phyloP scores from a whole-genome alignment of 2,113 vertebrate genomes.

The Scolopax mira region DNA sequence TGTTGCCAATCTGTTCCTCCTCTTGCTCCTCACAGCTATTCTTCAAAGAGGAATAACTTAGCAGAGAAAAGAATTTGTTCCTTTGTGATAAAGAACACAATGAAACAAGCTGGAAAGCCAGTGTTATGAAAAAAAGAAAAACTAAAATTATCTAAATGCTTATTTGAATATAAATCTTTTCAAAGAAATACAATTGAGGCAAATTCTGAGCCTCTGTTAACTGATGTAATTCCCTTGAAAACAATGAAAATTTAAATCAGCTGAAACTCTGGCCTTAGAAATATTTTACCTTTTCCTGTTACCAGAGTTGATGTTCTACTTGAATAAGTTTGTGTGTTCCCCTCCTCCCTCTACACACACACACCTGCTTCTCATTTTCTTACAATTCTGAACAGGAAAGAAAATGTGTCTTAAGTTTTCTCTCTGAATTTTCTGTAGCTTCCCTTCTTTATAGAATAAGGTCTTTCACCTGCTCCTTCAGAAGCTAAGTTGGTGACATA shows the following conservation, averaged over 20 bases:
- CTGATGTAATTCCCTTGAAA: not conserved
- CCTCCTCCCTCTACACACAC: fast-evolving
- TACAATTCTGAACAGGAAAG: not conserved
- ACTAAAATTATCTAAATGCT: not conserved
- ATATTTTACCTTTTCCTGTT: not conserved
- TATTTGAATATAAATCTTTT: not conserved
- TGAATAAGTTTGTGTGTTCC: not conserved
- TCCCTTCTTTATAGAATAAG: not conserved
- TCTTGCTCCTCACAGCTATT: slow-evolving; percentile 14
- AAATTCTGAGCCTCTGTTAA: not conserved
- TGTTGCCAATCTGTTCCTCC: not conserved
- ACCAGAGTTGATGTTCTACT: not conserved
- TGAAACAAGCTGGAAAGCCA: not conserved
- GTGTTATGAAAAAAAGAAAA: not conserved
- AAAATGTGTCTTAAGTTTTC: not conserved
- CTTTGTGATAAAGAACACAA: not conserved
- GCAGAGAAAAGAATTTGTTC: not conserved
- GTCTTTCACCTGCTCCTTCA: not conserved
- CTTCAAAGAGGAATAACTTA: not conserved
- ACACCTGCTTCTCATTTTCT: not conserved
- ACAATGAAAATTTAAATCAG: not conserved
- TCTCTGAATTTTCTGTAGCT: not conserved
- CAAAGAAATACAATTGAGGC: not conserved
- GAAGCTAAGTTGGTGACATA: not conserved
- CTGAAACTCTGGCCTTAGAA: not conserved